Conservation (phyloP, 2,888 invertebrate genomes). For the Lochmaea capreae region DNA sequence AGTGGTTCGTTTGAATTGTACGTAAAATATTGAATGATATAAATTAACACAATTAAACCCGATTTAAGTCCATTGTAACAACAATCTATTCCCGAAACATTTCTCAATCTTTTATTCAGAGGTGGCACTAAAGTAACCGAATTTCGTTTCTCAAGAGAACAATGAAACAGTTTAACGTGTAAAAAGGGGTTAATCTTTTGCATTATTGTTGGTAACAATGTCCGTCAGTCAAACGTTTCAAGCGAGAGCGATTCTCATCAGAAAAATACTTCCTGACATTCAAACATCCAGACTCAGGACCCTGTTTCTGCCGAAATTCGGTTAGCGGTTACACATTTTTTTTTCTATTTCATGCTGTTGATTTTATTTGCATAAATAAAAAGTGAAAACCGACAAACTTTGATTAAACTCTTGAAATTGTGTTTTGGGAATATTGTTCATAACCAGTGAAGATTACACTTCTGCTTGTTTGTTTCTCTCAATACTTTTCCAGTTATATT, state of each 20-base stretch:
- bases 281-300: neutral
- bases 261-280: conserved; percentile 22
- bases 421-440: too few relatives aligned
- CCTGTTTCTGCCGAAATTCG: conserved; percentile 6
- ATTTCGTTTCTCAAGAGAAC: conserved; percentile 33
- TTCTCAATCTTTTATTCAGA: conserved; percentile 21
- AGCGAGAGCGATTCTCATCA: conserved; percentile 26
- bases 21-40: conserved; percentile 8
- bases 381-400: too few relatives aligned
- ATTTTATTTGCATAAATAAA: too few relatives aligned
- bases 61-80: conserved; percentile 10
- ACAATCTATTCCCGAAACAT: conserved; percentile 5
- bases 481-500: too few relatives aligned
- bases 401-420: too few relatives aligned
- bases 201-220: conserved; percentile 29
- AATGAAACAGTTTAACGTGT: conserved; percentile 28
- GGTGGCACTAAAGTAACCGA: conserved; percentile 30
- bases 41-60: conserved; percentile 22
- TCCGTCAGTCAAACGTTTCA: conserved; percentile 30
- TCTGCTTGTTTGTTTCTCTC: too few relatives aligned
- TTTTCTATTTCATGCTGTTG: neutral
- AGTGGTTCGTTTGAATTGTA: neutral
- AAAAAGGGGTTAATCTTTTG: conserved; percentile 34
- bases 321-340: neutral
- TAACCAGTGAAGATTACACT: too few relatives aligned